These are phyloP conservation scores for Potamarius usumacintae DNA, from an alignment of 2,113 vertebrate species.

Conservation along the genomic window DNA sequence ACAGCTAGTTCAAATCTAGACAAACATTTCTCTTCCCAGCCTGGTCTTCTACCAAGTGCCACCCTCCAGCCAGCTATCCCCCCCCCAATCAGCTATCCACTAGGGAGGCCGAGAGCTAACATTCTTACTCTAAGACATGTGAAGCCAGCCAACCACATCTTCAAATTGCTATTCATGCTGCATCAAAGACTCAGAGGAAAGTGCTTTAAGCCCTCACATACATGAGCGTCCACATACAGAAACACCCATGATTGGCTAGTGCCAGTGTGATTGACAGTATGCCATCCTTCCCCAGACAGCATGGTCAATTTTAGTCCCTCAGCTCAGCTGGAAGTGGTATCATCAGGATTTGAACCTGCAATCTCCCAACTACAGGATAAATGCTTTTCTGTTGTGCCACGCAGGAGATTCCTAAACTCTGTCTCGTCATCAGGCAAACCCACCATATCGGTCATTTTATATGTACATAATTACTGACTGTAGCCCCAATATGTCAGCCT, in stretches of 20 bases:
- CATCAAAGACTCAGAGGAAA: not conserved
- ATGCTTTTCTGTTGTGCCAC: not conserved
- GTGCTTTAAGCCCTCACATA: not conserved
- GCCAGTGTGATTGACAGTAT: not conserved
- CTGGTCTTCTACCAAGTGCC: not conserved
- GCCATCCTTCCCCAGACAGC: not conserved
- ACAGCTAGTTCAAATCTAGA: not conserved
- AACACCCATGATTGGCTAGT: not conserved
- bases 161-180: not conserved
- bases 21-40: not conserved
- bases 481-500: not conserved
- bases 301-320: not conserved
- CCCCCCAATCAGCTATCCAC: not conserved
- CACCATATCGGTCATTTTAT: not conserved
- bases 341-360: not conserved
- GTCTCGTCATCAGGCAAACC: not conserved
- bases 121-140: not conserved
- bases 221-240: not conserved
- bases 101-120: not conserved
- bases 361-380: not conserved
- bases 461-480: not conserved
- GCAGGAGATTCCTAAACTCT: not conserved
- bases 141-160: not conserved
- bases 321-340: not conserved
- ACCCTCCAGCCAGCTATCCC: not conserved